phyloP scores from a whole-genome alignment of 2,113 vertebrate species.

The Corythoichthys intestinalis region DNA sequence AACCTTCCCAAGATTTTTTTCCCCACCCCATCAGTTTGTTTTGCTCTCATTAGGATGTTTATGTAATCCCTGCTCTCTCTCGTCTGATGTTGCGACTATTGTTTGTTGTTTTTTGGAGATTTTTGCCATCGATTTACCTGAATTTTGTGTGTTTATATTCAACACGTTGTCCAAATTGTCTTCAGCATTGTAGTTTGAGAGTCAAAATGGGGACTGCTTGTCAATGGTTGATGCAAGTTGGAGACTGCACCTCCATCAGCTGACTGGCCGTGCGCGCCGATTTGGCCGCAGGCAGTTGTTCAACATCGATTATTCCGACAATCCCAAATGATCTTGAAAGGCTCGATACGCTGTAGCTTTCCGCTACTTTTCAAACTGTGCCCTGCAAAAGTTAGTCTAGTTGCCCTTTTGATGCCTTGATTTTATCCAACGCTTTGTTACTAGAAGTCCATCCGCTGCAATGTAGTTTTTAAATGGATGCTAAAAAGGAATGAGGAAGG shows the following conservation, averaged over 20 bases:
- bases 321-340: constrained; percentile 21
- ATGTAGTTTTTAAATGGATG: background rate
- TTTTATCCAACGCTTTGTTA: background rate
- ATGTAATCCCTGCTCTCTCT: constrained; percentile 63
- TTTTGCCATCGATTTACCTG: constrained; percentile 45
- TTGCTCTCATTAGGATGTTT: constrained; percentile 49
- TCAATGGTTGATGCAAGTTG: background rate
- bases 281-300: constrained; percentile 27
- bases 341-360: background rate
- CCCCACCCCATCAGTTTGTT: constrained; percentile 26
- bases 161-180: no score
- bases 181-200: background rate
- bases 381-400: background rate
- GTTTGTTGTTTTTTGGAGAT: constrained; percentile 45
- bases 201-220: background rate
- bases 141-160: no score
- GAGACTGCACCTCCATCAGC: constrained; percentile 18
- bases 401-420: background rate
- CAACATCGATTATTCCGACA: constrained; percentile 29
- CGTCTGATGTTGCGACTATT: constrained; percentile 42
- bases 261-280: constrained; percentile 31
- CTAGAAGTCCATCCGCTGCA: no score
- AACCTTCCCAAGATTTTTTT: constrained; percentile 36
- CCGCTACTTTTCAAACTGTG: background rate
- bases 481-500: constrained; percentile 60